Conservation (phyloP, 2,113 vertebrate genomes). For the Ochotona curzoniae region DNA sequence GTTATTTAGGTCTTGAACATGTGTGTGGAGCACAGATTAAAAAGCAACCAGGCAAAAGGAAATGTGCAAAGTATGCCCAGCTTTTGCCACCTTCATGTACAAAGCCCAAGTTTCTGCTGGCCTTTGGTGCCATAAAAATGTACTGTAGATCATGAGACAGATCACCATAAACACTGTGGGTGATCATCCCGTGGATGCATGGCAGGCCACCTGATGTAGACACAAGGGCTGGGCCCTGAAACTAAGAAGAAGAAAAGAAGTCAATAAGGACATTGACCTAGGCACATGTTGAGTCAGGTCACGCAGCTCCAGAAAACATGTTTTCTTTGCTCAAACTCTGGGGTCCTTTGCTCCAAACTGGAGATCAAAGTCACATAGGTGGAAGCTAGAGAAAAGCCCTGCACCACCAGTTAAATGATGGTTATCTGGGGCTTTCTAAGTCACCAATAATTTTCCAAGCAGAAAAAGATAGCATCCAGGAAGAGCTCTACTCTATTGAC, state of each 20-base stretch:
- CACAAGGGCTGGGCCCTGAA: constrained; percentile 67
- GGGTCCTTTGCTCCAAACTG: constrained; percentile 14
- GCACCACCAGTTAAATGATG: neutral
- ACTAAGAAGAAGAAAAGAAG: constrained; percentile 62
- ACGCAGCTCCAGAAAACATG: neutral
- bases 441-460: neutral
- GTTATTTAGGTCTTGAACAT: constrained; percentile 23
- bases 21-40: constrained; percentile 58
- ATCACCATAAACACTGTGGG: constrained; percentile 59
- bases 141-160: constrained; percentile 57
- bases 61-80: neutral
- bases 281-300: constrained; percentile 37
- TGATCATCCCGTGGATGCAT: neutral
- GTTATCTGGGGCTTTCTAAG: neutral
- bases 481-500: neutral
- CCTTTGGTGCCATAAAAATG: constrained; percentile 71
- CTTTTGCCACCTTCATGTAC: constrained; percentile 40
- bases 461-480: neutral
- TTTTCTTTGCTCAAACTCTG: constrained; percentile 38
- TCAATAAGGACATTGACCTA: constrained; percentile 4
- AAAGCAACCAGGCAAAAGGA: constrained; percentile 17
- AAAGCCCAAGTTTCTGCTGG: constrained; percentile 12
- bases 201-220: constrained; percentile 72
- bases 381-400: neutral
- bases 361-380: neutral